These are phyloP conservation scores for Limnephilus auricula DNA, from an alignment of 2,888 invertebrate species.

Conservation along the genomic window DNA sequence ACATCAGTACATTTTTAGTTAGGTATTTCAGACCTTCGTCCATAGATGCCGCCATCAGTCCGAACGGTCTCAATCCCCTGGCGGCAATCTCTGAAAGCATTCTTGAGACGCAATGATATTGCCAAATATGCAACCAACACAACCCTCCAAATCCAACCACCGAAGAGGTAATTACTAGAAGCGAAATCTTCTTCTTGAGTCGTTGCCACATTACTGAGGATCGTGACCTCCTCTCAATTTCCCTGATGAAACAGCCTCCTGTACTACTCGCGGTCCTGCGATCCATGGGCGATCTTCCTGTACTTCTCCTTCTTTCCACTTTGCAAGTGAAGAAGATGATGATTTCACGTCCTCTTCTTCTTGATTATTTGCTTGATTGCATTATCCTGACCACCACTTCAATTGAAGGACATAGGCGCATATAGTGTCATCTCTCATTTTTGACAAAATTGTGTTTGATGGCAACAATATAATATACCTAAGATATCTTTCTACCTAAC, in stretches of 20 bases:
- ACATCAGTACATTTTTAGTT: not conserved
- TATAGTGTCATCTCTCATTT: too few relatives aligned
- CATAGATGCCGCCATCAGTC: not conserved
- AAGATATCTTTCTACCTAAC: too few relatives aligned
- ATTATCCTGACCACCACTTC: too few relatives aligned
- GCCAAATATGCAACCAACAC: not conserved
- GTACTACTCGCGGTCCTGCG: not conserved
- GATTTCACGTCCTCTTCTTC: too few relatives aligned
- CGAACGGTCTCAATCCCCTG: not conserved
- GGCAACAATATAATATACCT: too few relatives aligned
- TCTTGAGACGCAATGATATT: not conserved
- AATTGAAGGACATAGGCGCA: too few relatives aligned
- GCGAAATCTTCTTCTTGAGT: not conserved
- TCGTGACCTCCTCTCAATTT: too few relatives aligned
- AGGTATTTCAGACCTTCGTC: not conserved
- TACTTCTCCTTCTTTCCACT: too few relatives aligned
- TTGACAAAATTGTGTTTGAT: too few relatives aligned
- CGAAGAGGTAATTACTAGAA: not conserved
- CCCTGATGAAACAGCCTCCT: not conserved
- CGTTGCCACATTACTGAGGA: too few relatives aligned
- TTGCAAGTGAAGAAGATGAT: too few relatives aligned
- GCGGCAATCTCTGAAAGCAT: not conserved
- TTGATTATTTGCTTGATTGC: too few relatives aligned
- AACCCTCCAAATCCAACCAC: not conserved
- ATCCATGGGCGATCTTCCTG: not conserved